Evolutionary conservation across 2,113 vertebrate genomes (phyloP).

Genomic region (Loxodonta africana): DNA sequence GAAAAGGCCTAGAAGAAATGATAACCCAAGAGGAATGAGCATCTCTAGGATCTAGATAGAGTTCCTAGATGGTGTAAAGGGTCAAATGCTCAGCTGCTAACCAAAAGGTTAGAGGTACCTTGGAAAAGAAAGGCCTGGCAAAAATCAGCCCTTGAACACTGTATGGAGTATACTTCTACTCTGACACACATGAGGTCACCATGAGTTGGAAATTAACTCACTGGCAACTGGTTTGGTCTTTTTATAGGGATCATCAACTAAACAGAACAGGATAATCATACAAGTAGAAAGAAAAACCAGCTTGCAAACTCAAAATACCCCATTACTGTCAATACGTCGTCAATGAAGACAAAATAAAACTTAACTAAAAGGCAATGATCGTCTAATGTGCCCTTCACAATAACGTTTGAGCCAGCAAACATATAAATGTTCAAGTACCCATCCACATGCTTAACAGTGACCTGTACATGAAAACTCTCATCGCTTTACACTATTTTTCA

Average conservation of each 20-base stretch:
- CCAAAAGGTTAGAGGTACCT: no score
- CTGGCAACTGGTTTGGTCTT: neutral
- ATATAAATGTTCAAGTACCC: neutral
- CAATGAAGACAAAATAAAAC: slow-evolving; percentile 37
- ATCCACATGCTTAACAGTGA: neutral
- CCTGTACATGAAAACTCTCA: neutral
- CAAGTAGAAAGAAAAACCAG: slow-evolving; percentile 54
- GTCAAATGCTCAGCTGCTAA: no score
- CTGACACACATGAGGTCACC: no score
- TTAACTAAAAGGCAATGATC: slow-evolving; percentile 36
- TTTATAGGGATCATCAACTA: slow-evolving; percentile 45
- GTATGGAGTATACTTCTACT: no score
- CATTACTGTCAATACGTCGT: slow-evolving; percentile 1
- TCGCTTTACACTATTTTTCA: neutral
- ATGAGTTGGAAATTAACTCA: neutral
- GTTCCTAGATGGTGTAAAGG: no score
- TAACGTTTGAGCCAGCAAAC: neutral
- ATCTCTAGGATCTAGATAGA: neutral
- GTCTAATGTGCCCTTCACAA: neutral
- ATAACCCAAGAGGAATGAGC: neutral
- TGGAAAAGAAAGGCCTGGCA: no score
- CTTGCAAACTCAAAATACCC: slow-evolving; percentile 50
- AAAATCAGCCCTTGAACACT: no score
- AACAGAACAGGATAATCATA: slow-evolving; percentile 1
- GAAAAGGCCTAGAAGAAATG: slow-evolving; percentile 29